Base-by-base conservation (phyloP, 64 coral and sea anemone species). In the Catalaphyllia jardinei region DNA sequence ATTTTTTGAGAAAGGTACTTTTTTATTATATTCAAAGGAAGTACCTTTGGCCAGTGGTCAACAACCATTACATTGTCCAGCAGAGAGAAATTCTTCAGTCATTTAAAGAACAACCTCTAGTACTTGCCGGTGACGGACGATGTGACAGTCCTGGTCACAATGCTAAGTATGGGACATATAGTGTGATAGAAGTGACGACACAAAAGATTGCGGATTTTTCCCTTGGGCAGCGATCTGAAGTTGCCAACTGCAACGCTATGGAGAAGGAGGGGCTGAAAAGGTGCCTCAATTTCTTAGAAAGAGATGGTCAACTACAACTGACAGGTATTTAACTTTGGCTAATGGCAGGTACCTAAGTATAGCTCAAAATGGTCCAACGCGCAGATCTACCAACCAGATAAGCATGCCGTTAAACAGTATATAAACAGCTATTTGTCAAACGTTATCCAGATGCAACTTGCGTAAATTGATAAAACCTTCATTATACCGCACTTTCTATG, bases 91-190 rank as follows among this genome's bases (percentile, higher is more conserved):
- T 83, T 12, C 30, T 83, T 69, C 29, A 67, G 15, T 35, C 59
- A 65, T 64, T 83, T 12, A 77, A 10, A 51, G 18, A 22, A 83
- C 29, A 83, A 22, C 29, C 28, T 30, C 59, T 69, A 15, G 80
- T 83, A 13, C 63, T 83, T 38, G 38, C 80, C 1, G 29, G 80
- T 64, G 80, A 83, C 63, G 6, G 60, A 5, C 22, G 60, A 62
- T 83, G 29, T 42, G 80, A 83, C 33, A 83, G 80, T 25, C 80
- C 25, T 65, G 60, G 80, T 64, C 60, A 83, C 35, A 83, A 51
- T 30, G 80, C 80, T 10, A 83, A 83, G 13, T 81, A 81, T 5
- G 79, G 79, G 3, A 81, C 79, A 2, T 81, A 81, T 51, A 81
- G 25, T 57, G 1, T 81, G 60, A 83, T 64, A 29, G 80, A 83